phyloP scores from a whole-genome alignment of 2,888 invertebrate species.

The Melinopterus prodromus region DNA sequence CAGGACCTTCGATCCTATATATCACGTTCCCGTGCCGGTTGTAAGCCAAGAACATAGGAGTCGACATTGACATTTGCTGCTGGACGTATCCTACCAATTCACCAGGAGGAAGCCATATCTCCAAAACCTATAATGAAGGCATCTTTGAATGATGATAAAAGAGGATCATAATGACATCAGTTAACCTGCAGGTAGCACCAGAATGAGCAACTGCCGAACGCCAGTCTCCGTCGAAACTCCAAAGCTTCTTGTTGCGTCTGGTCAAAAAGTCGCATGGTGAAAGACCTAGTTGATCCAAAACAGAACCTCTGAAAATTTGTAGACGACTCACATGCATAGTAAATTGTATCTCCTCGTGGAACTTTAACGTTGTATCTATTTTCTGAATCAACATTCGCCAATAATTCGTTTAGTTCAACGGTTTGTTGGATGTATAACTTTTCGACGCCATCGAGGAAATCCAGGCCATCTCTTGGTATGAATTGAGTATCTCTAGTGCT shows the following conservation, averaged over 20 bases:
- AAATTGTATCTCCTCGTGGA: conserved; percentile 78
- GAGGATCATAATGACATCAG: background rate
- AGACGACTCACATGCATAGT: conserved; percentile 75
- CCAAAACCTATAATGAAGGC: conserved; percentile 60
- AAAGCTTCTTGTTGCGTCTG: conserved; percentile 85
- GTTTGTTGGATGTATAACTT: conserved; percentile 81
- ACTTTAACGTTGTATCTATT: conserved; percentile 78
- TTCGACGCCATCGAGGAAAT: conserved; percentile 74
- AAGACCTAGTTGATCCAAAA: conserved; percentile 78
- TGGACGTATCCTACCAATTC: conserved; percentile 75
- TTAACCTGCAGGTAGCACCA: conserved; percentile 75
- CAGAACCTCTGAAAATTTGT: conserved; percentile 69
- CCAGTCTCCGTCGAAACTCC: conserved; percentile 73
- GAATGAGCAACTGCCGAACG: conserved; percentile 73
- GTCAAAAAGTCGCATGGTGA: conserved; percentile 83
- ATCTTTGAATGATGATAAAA: conserved; percentile 51
- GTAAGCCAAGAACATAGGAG: conserved; percentile 74
- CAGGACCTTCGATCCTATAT: conserved; percentile 78
- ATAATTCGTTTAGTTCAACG: conserved; percentile 75
- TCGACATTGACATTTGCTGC: conserved; percentile 73
- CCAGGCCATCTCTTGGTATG: conserved; percentile 72
- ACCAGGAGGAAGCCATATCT: conserved; percentile 77
- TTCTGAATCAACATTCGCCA: conserved; percentile 71
- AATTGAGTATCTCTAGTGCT: conserved; percentile 67
- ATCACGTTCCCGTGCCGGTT: conserved; percentile 70